Base-by-base conservation (phyloP, 2,113 vertebrate species). In the Hippocampus barbouri region DNA sequence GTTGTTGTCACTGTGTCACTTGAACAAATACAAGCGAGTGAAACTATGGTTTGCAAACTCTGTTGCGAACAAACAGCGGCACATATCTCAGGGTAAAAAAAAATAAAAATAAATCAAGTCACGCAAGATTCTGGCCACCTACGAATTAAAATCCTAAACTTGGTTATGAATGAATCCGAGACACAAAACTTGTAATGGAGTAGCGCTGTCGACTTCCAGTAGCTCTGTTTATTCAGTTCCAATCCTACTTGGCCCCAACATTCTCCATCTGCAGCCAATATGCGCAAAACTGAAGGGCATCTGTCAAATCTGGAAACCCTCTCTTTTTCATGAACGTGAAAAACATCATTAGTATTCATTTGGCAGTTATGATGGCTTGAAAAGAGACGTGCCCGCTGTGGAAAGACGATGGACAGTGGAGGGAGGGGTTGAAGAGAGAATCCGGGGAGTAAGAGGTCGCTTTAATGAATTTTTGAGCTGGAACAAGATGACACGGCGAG, bases 381-480 rank as follows among this genome's bases (percentile, higher is more conserved):
- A 74, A 72, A 66, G 20, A 69, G 70, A 69, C 65, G 67, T 8
- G 56, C 20, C 47, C 57, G 59, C n/a, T 64, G 70, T 7, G 2
- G 59, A 38, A 60, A 69, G 75, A 49, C 34, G 59, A 77, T 49
- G 69, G 30, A 57, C 53, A 20, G 71, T 27, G 11, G 61, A 6
- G 34, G 34, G 34, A 0, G 34, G 34, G 23, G 2, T 23, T 7
- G 68, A 34, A 62, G 60, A 68, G 54, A 45, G 54, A 61, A 70
- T 68, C 56, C 9, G 72, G 69, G 73, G 57, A 66, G 57, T 74
- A 69, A 70, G 64, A 80, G 73, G 56, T 59, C 0, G 54, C 70
- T 79, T 83, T 86, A 87, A 89, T 84, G 74, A 89, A 80, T 86
- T 89, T 89, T 75, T 72, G 80, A 79, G 84, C 43, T 56, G 14